phyloP scores from a whole-genome alignment of 2,888 invertebrate genomes.

The Drosophila rubida region DNA sequence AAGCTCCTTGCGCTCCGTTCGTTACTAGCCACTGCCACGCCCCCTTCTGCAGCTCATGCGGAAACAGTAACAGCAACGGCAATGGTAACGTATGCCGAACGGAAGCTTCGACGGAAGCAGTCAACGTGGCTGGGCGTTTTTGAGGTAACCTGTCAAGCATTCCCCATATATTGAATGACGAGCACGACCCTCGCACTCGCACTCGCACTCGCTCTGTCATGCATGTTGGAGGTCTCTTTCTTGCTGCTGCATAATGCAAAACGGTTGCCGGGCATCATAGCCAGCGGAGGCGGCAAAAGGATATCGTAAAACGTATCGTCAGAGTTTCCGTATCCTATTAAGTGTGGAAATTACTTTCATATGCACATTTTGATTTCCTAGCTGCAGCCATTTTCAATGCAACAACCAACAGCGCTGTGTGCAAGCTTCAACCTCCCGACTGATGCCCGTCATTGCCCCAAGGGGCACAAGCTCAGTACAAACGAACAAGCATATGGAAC shows the following conservation, averaged over 20 bases:
- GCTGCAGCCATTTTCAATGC: constrained; percentile 53
- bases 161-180: constrained; percentile 61
- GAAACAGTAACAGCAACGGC: constrained; percentile 26
- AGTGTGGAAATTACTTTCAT: constrained; percentile 79
- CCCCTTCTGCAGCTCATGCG: constrained; percentile 6
- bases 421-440: constrained; percentile 14
- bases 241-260: constrained; percentile 57
- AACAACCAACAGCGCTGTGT: constrained; percentile 12
- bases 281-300: constrained; percentile 55
- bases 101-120: constrained; percentile 69
- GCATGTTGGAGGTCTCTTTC: background rate
- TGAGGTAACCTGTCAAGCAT: constrained; percentile 42
- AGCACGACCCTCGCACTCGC: constrained; percentile 13
- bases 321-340: constrained; percentile 77
- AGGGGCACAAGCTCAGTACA: constrained; percentile 7
- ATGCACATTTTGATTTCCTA: constrained; percentile 79
- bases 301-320: constrained; percentile 76
- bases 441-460: constrained; percentile 12
- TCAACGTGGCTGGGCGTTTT: constrained; percentile 55
- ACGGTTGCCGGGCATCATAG: constrained; percentile 57
- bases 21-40: constrained; percentile 29
- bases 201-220: background rate
- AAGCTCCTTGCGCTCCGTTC: constrained; percentile 30
- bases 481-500: constrained; percentile 3
- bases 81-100: constrained; percentile 55